phyloP scores from a whole-genome alignment of 2,888 invertebrate genomes.

The Hirtodrosophila histrioides region DNA sequence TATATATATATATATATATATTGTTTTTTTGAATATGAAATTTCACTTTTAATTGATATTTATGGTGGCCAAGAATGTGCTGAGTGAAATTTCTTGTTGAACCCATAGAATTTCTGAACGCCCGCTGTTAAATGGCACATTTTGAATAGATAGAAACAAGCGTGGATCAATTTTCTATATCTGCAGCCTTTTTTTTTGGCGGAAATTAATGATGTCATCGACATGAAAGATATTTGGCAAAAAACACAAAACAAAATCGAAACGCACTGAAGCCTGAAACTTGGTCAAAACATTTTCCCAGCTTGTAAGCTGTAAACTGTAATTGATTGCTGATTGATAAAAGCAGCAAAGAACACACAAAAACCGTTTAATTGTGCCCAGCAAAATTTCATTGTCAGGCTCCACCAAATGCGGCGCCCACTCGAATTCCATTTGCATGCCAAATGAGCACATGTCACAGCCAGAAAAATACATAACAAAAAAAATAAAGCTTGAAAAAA shows the following conservation, averaged over 20 bases:
- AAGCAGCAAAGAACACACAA: conserved; percentile 3
- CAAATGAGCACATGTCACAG: conserved; percentile 57
- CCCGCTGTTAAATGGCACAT: conserved; percentile 59
- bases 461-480: conserved; percentile 2
- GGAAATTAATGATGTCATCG: conserved; percentile 48
- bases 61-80: conserved; percentile 40
- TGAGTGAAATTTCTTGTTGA: conserved; percentile 43
- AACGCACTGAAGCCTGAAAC: conserved; percentile 22
- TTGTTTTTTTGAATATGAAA: conserved; percentile 26
- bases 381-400: conserved; percentile 53
- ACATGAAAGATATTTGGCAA: conserved; percentile 2
- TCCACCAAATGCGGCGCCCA: conserved; percentile 55
- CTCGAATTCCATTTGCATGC: conserved; percentile 60
- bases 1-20: not conserved
- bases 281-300: conserved; percentile 31
- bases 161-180: conserved; percentile 22
- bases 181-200: conserved; percentile 7
- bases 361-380: conserved; percentile 23
- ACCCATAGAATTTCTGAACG: conserved; percentile 38
- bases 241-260: not conserved
- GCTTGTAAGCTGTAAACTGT: conserved; percentile 27
- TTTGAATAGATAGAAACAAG: conserved; percentile 41
- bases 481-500: conserved; percentile 9
- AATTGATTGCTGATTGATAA: conserved; percentile 49
- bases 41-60: conserved; percentile 75